Evolutionary conservation across 2,888 invertebrate species (phyloP).

Genomic region (Arctia plantaginis): DNA sequence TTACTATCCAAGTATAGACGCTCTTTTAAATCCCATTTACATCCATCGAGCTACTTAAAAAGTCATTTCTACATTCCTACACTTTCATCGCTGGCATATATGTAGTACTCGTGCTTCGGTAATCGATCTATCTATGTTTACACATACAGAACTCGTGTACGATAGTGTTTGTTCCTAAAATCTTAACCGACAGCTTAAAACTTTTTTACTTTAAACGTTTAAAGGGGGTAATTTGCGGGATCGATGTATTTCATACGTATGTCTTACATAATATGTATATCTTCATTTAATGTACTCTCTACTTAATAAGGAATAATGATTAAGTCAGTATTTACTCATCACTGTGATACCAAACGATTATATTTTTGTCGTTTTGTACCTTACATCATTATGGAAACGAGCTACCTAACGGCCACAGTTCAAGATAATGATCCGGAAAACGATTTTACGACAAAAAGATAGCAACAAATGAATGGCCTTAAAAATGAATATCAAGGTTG

Average conservation of each 20-base stretch:
- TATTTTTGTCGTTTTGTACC: neutral
- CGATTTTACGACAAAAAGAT: conserved; percentile 5
- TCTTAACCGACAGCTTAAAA: neutral
- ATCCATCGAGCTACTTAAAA: neutral
- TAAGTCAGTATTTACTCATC: neutral
- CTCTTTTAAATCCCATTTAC: neutral
- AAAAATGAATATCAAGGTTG: conserved; percentile 42
- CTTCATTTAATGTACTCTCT: no score
- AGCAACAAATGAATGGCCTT: conserved; percentile 24
- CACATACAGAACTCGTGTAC: neutral
- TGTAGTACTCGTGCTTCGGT: neutral
- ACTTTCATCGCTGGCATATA: neutral
- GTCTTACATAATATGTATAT: no score
- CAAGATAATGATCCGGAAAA: conserved; percentile 1
- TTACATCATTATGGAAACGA: neutral
- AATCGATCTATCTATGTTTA: neutral
- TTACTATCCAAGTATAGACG: neutral
- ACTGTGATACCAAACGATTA: neutral
- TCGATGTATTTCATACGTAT: no score
- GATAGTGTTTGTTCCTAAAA: neutral
- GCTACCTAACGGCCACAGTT: neutral
- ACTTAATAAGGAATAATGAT: neutral
- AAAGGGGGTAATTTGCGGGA: neutral
- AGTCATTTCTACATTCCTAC: neutral
- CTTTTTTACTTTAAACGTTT: neutral